Evolutionary conservation across 2,113 vertebrate species (phyloP).

Genomic region (Chamaetylas fuelleborni): DNA sequence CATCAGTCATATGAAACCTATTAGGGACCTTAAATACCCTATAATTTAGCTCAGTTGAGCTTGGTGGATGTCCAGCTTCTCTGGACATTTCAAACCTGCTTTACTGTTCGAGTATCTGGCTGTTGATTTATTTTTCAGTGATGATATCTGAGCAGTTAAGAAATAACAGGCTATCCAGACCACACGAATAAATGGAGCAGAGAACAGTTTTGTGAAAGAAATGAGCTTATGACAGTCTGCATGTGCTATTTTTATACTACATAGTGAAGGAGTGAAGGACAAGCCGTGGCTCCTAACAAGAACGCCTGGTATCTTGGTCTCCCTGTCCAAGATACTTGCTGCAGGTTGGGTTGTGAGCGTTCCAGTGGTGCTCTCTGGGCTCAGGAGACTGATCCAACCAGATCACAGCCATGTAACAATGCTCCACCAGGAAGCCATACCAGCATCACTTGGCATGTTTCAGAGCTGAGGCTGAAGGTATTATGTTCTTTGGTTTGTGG

Average conservation of each 20-base stretch:
- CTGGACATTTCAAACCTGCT: background rate
- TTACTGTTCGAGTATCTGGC: background rate
- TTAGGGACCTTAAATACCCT: background rate
- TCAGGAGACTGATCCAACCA: background rate
- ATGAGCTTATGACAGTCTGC: background rate
- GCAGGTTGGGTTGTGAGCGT: background rate
- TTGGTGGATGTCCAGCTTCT: background rate
- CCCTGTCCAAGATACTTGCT: background rate
- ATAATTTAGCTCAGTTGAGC: background rate
- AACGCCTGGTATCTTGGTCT: background rate
- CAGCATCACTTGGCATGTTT: background rate
- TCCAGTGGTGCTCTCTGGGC: background rate
- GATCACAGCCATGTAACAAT: accelerated
- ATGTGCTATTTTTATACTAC: background rate
- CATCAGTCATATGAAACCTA: background rate
- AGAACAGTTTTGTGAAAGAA: background rate
- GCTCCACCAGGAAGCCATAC: background rate
- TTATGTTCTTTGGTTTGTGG: background rate
- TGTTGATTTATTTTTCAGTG: background rate
- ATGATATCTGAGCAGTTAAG: background rate
- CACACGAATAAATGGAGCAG: background rate
- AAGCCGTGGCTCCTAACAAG: background rate
- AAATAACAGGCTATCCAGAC: background rate
- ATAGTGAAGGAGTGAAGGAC: accelerated
- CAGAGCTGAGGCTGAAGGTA: background rate